phyloP scores from a whole-genome alignment of 2,113 vertebrate species.

The Cephalopterus ornatus region DNA sequence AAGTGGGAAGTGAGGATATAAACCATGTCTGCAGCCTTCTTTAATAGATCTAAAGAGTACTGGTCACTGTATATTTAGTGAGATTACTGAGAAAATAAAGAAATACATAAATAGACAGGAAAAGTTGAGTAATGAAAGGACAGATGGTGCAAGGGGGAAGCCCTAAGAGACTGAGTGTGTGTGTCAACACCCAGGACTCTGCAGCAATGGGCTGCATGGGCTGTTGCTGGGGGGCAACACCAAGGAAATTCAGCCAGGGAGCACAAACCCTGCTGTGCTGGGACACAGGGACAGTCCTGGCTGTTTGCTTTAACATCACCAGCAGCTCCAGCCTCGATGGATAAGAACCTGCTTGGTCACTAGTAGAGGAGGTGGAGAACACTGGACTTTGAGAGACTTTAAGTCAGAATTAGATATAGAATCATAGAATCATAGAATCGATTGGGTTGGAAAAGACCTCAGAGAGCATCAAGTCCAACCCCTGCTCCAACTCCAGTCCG shows the following conservation, averaged over 20 bases:
- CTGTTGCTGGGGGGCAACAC: neutral
- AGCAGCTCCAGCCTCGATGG: neutral
- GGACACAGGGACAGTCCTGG: neutral
- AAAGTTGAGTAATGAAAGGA: neutral
- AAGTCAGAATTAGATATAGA: neutral
- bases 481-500: too few relatives aligned
- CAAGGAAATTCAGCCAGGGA: neutral
- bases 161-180: neutral
- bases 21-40: neutral
- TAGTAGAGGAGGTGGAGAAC: neutral
- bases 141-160: neutral
- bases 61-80: neutral
- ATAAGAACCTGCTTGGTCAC: neutral
- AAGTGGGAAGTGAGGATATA: neutral
- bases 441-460: too few relatives aligned
- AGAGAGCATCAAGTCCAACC: too few relatives aligned
- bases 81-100: neutral
- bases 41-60: neutral
- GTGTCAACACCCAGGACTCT: neutral
- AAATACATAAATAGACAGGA: neutral
- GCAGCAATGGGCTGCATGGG: neutral
- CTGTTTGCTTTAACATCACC: neutral
- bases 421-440: too few relatives aligned
- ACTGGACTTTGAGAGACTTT: neutral
- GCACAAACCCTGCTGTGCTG: neutral